A percentile compares a stretch with the other conserved stretches of the same genome.
phyloP scores from a whole-genome alignment of 2,113 vertebrate genomes.

The Tympanuchus pallidicinctus region DNA sequence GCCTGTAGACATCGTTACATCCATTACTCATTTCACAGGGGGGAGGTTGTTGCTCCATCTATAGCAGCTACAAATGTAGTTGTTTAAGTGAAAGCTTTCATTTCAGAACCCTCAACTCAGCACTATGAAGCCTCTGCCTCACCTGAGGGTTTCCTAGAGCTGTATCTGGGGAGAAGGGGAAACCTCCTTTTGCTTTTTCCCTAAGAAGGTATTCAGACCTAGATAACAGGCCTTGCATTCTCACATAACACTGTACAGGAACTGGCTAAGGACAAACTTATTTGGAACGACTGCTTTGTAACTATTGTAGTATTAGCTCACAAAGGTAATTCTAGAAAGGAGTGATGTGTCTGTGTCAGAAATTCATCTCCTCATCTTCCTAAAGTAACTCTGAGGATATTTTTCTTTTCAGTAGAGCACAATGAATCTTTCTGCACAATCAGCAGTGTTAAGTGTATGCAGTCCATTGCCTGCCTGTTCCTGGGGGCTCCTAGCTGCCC shows the following conservation, averaged over 20 bases:
- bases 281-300: background rate
- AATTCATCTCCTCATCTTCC: background rate
- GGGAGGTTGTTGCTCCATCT: background rate
- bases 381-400: background rate
- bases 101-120: background rate
- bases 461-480: background rate
- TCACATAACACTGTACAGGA: background rate
- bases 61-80: background rate
- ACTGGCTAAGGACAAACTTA: background rate
- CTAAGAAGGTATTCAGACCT: background rate
- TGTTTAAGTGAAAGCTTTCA: background rate
- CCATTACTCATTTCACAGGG: background rate
- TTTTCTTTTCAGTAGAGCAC: background rate
- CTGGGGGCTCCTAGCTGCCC: background rate
- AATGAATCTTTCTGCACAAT: background rate
- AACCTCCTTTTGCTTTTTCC: background rate
- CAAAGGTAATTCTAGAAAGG: background rate
- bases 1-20: rapidly evolving
- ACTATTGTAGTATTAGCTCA: background rate
- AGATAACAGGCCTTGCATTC: background rate
- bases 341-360: background rate
- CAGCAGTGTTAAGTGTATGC: background rate
- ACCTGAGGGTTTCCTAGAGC: background rate
- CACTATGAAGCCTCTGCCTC: background rate
- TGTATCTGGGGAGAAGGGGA: background rate